Percentiles rank a stretch among this genome's conserved stretches.
phyloP scores from a whole-genome alignment of 2,797 vertebrate species.

The Moxostoma hubbsi region DNA sequence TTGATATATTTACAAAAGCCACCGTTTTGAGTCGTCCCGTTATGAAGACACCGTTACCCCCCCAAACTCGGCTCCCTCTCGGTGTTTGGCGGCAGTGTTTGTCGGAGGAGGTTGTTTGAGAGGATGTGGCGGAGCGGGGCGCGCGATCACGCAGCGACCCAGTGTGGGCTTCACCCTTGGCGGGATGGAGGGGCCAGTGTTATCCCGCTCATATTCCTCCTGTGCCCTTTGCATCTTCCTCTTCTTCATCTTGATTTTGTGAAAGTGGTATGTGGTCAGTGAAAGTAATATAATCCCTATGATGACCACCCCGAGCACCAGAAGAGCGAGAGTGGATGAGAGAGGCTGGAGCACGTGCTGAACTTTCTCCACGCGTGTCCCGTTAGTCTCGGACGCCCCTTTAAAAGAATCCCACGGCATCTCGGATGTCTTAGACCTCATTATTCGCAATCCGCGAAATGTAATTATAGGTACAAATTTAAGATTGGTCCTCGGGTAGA shows the following conservation, averaged over 20 bases:
- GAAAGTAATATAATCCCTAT: conserved; percentile 91
- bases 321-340: conserved; percentile 92
- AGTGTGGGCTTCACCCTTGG: conserved; percentile 58
- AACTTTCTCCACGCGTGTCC: conserved; percentile 89
- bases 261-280: conserved; percentile 93
- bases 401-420: conserved; percentile 65
- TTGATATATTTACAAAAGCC: conserved; percentile 39
- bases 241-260: conserved; percentile 95
- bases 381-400: conserved; percentile 76
- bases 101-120: conserved; percentile 52
- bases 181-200: conserved; percentile 77
- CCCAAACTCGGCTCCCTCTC: conserved; percentile 75
- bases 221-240: conserved; percentile 94
- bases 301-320: conserved; percentile 90
- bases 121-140: conserved; percentile 53
- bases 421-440: conserved; percentile 41
- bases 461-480: not conserved
- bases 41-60: conserved; percentile 85
- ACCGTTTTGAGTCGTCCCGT: conserved; percentile 49
- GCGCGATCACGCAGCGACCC: conserved; percentile 75
- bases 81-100: conserved; percentile 68
- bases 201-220: conserved; percentile 96
- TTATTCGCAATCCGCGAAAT: not conserved
- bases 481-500: not conserved
- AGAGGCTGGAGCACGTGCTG: conserved; percentile 88